Evolutionary conservation across 2,113 vertebrate species (phyloP).

Genomic region (Tapirus terrestris): DNA sequence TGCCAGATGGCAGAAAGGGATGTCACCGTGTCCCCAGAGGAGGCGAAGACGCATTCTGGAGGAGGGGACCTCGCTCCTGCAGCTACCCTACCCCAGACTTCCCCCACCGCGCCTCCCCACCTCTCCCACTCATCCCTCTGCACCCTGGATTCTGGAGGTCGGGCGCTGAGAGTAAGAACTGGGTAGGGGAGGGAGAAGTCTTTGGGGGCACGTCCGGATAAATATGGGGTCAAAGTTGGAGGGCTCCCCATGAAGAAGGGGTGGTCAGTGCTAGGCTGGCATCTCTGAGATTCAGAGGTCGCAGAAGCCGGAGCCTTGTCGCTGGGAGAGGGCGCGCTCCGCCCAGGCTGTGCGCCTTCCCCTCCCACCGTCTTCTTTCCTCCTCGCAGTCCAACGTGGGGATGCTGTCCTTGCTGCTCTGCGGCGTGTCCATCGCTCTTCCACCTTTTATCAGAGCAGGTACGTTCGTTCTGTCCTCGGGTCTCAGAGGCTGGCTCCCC

Average conservation of each 20-base stretch:
- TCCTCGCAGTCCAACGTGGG: background rate
- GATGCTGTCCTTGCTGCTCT: conserved; percentile 21
- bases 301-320: background rate
- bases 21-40: background rate
- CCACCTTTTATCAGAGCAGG: conserved; percentile 20
- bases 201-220: background rate
- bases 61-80: background rate
- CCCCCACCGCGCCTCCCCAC: background rate
- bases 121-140: background rate
- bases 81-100: background rate
- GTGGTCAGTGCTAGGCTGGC: background rate
- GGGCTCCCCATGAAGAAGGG: background rate
- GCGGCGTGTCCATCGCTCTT: background rate
- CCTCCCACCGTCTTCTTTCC: background rate
- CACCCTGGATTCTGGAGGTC: background rate
- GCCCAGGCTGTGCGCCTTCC: background rate
- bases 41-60: background rate
- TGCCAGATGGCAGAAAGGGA: background rate
- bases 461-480: background rate
- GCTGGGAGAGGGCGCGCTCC: background rate
- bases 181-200: no score
- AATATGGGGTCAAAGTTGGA: background rate
- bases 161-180: fast-evolving
- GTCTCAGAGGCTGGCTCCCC: background rate
- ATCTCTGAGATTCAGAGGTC: background rate